phyloP scores from a whole-genome alignment of 1,140 invertebrate species.

The Bombus huntii region DNA sequence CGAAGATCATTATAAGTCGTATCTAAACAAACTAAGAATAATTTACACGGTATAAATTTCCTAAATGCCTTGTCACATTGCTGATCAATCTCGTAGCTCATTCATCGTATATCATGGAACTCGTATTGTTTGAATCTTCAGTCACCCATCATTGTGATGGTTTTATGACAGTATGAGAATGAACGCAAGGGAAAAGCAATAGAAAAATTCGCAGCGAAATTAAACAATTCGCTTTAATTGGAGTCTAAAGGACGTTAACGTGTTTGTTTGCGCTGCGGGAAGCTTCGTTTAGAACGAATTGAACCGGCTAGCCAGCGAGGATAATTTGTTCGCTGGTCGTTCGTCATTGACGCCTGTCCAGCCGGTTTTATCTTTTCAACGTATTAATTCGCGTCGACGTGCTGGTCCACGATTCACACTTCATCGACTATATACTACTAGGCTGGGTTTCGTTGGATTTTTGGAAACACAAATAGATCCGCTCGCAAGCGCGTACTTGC shows the following conservation, averaged over 20 bases:
- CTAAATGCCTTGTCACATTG: no score
- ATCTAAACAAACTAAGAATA: no score
- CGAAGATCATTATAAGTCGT: no score
- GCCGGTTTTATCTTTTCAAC: constrained; percentile 17
- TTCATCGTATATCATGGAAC: no score
- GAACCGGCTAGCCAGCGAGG: constrained; percentile 34
- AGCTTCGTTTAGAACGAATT: constrained; percentile 18
- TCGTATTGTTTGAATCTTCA: no score
- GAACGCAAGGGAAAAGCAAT: background rate
- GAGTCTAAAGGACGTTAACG: constrained; percentile 54
- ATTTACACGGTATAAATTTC: no score
- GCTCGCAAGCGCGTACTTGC: background rate
- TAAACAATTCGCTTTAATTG: constrained; percentile 68
- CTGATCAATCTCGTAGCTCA: no score
- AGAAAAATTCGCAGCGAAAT: constrained; percentile 29
- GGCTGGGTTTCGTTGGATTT: background rate
- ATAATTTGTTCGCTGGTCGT: constrained; percentile 42
- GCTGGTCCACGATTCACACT: constrained; percentile 3
- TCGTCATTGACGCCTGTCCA: constrained; percentile 38
- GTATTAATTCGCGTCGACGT: constrained; percentile 7
- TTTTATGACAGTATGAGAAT: no score
- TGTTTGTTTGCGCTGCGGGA: constrained; percentile 48
- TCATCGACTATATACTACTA: background rate
- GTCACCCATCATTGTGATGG: no score
- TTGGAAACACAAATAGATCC: background rate